These are phyloP conservation scores for Mesocricetus auratus DNA, from an alignment of 2,113 vertebrate genomes.

Conservation along the genomic window DNA sequence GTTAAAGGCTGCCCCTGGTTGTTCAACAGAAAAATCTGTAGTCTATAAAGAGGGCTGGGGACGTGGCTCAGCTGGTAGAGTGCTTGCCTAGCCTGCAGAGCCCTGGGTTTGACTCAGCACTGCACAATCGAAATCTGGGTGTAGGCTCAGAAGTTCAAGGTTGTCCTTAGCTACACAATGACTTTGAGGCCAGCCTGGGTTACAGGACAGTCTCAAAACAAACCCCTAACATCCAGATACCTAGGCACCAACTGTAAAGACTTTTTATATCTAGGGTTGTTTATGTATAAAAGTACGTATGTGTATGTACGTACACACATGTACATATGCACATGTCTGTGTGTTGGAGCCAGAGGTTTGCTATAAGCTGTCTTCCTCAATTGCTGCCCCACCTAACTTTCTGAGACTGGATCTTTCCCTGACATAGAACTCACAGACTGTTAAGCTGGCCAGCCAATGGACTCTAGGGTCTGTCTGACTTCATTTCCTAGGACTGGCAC, in stretches of 20 bases:
- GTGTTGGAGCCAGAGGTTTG: not conserved
- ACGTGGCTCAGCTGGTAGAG: not conserved
- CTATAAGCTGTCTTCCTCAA: not conserved
- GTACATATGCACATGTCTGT: not conserved
- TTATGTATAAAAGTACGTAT: no score
- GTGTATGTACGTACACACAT: not conserved
- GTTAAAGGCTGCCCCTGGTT: slow-evolving; percentile 5
- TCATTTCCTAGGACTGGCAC: not conserved
- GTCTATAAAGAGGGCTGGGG: slow-evolving; percentile 18
- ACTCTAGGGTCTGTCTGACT: not conserved
- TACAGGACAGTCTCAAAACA: not conserved
- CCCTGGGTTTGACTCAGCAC: not conserved
- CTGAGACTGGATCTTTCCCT: not conserved
- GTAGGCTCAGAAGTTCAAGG: not conserved
- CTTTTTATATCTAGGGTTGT: not conserved
- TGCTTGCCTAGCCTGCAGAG: not conserved
- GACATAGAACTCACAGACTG: not conserved
- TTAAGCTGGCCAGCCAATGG: not conserved
- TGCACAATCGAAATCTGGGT: no score
- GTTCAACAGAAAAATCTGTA: slow-evolving; percentile 17
- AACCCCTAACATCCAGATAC: not conserved
- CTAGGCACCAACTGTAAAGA: slow-evolving; percentile 26
- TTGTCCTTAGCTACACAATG: not conserved
- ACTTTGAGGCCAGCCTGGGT: not conserved
- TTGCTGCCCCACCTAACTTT: not conserved